Evolutionary conservation across 2,797 vertebrate genomes (phyloP).

Genomic region (Muscicapa striata): DNA sequence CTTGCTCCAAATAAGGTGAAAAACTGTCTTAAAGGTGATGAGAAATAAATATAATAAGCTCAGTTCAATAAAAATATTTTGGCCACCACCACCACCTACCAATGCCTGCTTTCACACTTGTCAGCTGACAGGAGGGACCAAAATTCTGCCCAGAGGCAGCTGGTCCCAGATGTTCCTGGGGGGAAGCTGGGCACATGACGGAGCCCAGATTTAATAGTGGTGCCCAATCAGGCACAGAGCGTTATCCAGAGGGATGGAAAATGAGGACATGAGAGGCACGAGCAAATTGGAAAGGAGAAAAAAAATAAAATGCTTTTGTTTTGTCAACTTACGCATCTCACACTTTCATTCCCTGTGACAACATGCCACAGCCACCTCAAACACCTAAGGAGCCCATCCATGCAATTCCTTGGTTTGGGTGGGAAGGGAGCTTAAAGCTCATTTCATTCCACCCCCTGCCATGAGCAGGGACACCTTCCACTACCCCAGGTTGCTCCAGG

Average conservation of each 20-base stretch:
- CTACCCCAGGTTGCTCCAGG: accelerated
- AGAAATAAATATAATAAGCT: background rate
- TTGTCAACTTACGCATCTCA: background rate
- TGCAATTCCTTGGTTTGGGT: background rate
- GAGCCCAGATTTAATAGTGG: background rate
- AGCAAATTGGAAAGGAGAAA: background rate
- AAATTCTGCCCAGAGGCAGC: background rate
- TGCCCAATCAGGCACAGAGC: no score
- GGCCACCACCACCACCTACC: background rate
- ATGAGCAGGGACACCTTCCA: background rate
- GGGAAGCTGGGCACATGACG: background rate
- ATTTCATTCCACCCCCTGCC: background rate
- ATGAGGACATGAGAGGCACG: accelerated
- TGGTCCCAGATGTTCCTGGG: accelerated
- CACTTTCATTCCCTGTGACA: background rate
- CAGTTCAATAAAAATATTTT: background rate
- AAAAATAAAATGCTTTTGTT: background rate
- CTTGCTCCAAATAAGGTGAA: background rate
- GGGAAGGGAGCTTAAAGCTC: background rate
- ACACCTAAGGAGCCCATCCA: background rate
- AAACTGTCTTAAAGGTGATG: background rate
- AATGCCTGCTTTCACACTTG: background rate
- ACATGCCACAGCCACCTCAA: background rate
- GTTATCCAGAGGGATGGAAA: background rate
- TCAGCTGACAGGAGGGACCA: background rate